Evolutionary conservation across 2,113 vertebrate species (phyloP), one percentile per base, ranked within the genome.

Genomic region (Brienomyrus longianalis): DNA sequence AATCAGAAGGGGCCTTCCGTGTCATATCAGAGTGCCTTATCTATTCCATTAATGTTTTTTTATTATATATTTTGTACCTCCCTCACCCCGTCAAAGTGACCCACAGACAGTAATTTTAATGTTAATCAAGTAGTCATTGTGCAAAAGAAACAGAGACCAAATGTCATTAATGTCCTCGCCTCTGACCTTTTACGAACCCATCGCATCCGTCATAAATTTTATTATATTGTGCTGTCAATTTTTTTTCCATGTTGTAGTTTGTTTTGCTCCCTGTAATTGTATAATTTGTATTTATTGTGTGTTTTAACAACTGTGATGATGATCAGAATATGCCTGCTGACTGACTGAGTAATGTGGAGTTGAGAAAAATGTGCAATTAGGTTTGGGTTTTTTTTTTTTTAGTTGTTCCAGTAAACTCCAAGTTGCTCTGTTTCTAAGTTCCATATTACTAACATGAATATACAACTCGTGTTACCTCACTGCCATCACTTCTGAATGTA

Each of bases 331-430:
- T 91, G 27, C 43, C 56, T 86, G 86, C 86, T 83, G 51, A 89
- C 88, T 89, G 90, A 92, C 80, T 84, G 90, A 91, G n/a, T 11
- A 77, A 74, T 47, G 89, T 77, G 59, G 56, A 84, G 88, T 77
- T 85, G 23, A 86, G 66, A 70, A 43, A 86, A 91, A 83, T 47
- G 83, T 77, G 85, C 89, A 90, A 48, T 90, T 70, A 70, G 62
- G 62, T 39, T 39, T 39, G 2, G 2, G 0, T 31, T 31, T 31
- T 31, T 31, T 35, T 17, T 86, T 90, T 77, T 45, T 84, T 23
- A n/a, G 8, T n/a, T 23, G 21, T 48, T 84, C 3, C 31, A 21
- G 10, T 83, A 7, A 84, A 21, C 21, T 48, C 45, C 74, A 39
- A 80, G 7, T 80, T 39, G 31, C 35, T 39, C 31, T 35, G 23